These are phyloP conservation scores for Scolopax rusticola DNA, from an alignment of 2,797 vertebrate genomes.

Conservation along the genomic window DNA sequence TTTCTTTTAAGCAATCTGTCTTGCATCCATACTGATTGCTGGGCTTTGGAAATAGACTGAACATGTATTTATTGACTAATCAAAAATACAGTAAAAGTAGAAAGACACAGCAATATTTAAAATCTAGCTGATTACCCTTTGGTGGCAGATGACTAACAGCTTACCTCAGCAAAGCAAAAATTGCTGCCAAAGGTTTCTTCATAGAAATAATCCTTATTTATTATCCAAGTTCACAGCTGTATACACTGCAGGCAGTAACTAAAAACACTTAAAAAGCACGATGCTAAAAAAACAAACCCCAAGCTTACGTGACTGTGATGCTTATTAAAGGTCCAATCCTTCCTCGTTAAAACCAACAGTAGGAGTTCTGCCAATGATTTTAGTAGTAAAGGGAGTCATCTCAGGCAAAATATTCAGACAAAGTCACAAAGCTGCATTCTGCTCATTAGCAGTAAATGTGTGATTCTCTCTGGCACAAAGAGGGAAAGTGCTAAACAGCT, in stretches of 20 bases:
- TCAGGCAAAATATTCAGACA: constrained; percentile 46
- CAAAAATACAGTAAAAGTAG: constrained; percentile 75
- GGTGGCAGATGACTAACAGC: constrained; percentile 74
- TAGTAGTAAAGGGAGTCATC: not conserved
- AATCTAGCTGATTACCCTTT: constrained; percentile 74
- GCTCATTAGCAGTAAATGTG: constrained; percentile 49
- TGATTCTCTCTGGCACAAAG: constrained; percentile 44
- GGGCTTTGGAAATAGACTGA: constrained; percentile 58
- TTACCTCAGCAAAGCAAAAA: constrained; percentile 76
- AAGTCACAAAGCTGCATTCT: constrained; percentile 56
- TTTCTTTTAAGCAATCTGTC: constrained; percentile 38
- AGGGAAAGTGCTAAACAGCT: constrained; percentile 34
- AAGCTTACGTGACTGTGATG: constrained; percentile 48
- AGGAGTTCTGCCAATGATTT: constrained; percentile 19
- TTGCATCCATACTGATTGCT: constrained; percentile 60
- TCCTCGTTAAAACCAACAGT: constrained; percentile 32
- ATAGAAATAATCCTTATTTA: constrained; percentile 75
- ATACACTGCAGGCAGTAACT: constrained; percentile 69
- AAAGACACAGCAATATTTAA: constrained; percentile 78
- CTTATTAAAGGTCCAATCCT: constrained; percentile 61
- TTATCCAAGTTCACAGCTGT: constrained; percentile 75
- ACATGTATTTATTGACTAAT: constrained; percentile 74
- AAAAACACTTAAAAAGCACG: constrained; percentile 68
- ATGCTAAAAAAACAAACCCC: constrained; percentile 63
- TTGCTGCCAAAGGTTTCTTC: constrained; percentile 70